These are phyloP conservation scores for Atrina japonica DNA, from an alignment of 2,888 invertebrate species.

Conservation along the genomic window DNA sequence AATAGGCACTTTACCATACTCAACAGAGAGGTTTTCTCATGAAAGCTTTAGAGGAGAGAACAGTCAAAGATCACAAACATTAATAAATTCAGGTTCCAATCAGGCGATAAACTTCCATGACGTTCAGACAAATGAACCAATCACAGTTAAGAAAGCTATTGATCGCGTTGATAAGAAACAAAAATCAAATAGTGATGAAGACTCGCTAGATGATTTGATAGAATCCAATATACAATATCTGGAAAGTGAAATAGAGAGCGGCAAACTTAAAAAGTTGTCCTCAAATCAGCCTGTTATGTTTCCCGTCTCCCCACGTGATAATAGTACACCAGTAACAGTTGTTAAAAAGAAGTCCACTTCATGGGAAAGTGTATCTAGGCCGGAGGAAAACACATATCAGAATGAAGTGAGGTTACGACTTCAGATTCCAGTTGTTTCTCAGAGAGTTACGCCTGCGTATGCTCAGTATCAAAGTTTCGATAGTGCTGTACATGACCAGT, in stretches of 20 bases:
- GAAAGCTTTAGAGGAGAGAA: neutral
- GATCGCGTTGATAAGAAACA: constrained; percentile 54
- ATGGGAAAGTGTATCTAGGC: constrained; percentile 25
- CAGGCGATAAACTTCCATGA: constrained; percentile 50
- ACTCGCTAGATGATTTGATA: constrained; percentile 74
- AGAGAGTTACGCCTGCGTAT: neutral
- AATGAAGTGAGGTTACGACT: constrained; percentile 42
- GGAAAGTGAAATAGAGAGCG: constrained; percentile 70
- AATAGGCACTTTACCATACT: neutral
- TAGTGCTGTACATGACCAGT: neutral
- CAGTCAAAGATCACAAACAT: neutral
- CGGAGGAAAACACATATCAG: constrained; percentile 31
- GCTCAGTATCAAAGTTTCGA: neutral
- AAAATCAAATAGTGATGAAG: constrained; percentile 64
- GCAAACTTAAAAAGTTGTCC: constrained; percentile 50
- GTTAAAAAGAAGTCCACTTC: constrained; percentile 36
- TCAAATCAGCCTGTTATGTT: constrained; percentile 25
- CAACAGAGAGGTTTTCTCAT: neutral
- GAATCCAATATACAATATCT: constrained; percentile 75
- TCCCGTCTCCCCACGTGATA: constrained; percentile 22
- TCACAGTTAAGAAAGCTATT: constrained; percentile 52
- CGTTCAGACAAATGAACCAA: constrained; percentile 52
- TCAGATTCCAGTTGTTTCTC: constrained; percentile 36
- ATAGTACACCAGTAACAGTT: constrained; percentile 6
- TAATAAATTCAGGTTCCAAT: constrained; percentile 6